Evolutionary conservation across 2,888 invertebrate genomes (phyloP), one percentile per base, ranked within the genome.

Genomic region (Spatulosminthurus flaviceps): DNA sequence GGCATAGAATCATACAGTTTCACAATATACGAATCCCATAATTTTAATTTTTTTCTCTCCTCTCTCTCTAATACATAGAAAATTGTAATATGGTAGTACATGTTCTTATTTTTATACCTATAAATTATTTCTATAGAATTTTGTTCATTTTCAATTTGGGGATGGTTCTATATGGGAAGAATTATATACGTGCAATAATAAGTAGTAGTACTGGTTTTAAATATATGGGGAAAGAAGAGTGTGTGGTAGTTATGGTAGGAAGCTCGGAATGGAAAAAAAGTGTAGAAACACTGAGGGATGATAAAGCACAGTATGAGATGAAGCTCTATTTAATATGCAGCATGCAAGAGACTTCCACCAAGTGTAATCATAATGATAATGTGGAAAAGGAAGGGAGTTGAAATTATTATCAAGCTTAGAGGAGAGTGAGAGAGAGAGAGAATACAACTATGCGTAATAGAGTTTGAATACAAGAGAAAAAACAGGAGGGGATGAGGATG

Each of bases 301-400:
- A 76, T 76, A 76, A 76, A 42, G 66, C 75, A 76, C 75, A 76
- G 75, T 76, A 76, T 76, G 75, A 76, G 75, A 71, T 71, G 61
- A 61, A 41, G 75, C 66, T 76, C 75, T 76, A 76, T 76, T 76
- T 76, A 76, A 76, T 76, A 76, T 76, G 75, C 75, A 76, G 26
- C 75, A 76, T 66, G 75, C 41, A 60, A 22, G n/a, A n/a, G 28
- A 51, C 64, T 64, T 64, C 64, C 22, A 66, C 66, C 66, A 72
- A 76, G 66, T n/a, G n/a, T 66, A 67, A 66, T 66, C 66, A 75
- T 75, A 75, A 75, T 75, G 66, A 76, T 76, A 76, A 76, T 76
- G 75, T 76, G 75, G 28, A 64, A 64, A 67, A 76, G 66, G 75
- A 76, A 76, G 75, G 75, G 75, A 66, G 42, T 61, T 64, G 41